phyloP scores from a whole-genome alignment of 2,888 invertebrate genomes.

The Apamea monoglypha region DNA sequence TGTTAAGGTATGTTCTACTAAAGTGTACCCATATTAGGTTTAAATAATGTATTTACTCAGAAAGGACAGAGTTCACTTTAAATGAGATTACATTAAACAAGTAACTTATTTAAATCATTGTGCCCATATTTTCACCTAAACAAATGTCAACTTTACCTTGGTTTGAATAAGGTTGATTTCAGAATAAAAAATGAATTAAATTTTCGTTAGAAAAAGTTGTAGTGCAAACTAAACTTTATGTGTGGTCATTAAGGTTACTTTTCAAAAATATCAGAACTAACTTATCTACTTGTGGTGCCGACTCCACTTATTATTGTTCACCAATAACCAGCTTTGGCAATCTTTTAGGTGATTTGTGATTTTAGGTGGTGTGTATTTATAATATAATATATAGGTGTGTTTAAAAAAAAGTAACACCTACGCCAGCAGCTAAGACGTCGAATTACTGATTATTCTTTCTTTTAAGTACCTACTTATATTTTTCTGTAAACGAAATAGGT shows the following conservation, averaged over 20 bases:
- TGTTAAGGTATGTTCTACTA: constrained; percentile 43
- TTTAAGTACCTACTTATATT: too few species aligned
- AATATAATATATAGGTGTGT: too few species aligned
- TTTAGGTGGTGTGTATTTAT: too few species aligned
- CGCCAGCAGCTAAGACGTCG: too few species aligned
- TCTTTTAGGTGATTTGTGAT: not conserved
- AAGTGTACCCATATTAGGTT: not conserved
- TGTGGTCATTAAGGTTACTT: not conserved
- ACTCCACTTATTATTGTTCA: not conserved
- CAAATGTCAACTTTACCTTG: not conserved
- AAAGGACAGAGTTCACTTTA: not conserved
- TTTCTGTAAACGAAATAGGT: not conserved
- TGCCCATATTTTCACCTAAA: too few species aligned
- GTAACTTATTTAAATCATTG: not conserved
- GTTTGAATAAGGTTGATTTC: constrained; percentile 7
- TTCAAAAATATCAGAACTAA: not conserved
- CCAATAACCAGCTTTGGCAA: not conserved
- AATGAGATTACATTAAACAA: not conserved
- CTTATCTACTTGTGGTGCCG: not conserved
- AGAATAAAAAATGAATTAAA: constrained; percentile 1
- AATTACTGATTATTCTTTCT: too few species aligned
- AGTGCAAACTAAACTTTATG: not conserved
- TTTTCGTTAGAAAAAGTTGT: not conserved
- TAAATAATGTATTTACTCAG: not conserved
- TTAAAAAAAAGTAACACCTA: too few species aligned